Conservation (phyloP, 2,797 vertebrate genomes). For the Crax fasciolata region DNA sequence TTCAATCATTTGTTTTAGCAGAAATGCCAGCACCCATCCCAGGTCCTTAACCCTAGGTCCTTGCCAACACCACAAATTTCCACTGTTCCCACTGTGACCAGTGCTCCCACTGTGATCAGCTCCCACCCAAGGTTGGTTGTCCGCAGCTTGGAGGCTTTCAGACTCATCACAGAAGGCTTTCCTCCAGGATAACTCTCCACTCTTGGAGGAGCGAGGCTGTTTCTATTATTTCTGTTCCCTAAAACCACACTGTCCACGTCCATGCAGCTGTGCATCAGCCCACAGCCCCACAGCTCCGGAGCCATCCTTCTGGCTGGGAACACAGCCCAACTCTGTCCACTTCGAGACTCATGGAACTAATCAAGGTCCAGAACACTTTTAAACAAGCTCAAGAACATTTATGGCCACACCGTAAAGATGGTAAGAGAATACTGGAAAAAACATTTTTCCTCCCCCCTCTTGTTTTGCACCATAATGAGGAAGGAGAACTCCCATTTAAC, state of each 20-base stretch:
- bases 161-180: not conserved
- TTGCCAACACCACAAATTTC: not conserved
- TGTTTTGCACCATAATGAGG: not conserved
- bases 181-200: too few relatives aligned
- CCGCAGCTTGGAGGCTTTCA: not conserved
- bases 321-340: rapidly evolving
- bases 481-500: constrained; percentile 10
- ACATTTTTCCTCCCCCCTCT: not conserved
- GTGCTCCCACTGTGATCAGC: not conserved
- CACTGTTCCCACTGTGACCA: not conserved
- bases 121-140: not conserved
- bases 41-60: not conserved
- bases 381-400: not conserved
- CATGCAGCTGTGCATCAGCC: rapidly evolving
- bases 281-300: not conserved
- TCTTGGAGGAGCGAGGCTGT: not conserved
- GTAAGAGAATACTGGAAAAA: not conserved
- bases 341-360: not conserved
- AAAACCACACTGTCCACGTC: not conserved
- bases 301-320: not conserved
- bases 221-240: not conserved
- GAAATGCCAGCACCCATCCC: not conserved
- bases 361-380: not conserved
- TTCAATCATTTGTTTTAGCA: not conserved
- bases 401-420: not conserved